Base-by-base conservation (phyloP, 2,888 invertebrate species). In the Hypolimnas misippus region DNA sequence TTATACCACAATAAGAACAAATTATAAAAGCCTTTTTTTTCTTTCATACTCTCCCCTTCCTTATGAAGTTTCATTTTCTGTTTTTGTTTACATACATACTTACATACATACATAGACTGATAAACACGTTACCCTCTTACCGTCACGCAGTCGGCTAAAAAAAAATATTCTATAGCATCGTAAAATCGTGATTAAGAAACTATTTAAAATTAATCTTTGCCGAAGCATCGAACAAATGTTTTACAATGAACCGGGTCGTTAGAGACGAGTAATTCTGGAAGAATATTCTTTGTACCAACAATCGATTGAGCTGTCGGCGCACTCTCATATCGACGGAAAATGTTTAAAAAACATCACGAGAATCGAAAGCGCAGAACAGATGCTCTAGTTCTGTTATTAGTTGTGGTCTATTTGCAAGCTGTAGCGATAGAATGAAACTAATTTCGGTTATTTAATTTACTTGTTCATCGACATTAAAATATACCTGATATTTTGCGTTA, bases 321-420 rank as follows among this genome's bases (percentile, higher is more conserved):
- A 12, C 74, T 73, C 72, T 75, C 72, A 70, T 74, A 75, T 72
- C 73, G 73, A 66, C 72, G 73, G 74, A 71, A 79, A 83, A 80
- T 82, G 79, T 78, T 80, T 78, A 77, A 83, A 82, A 82, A 80
- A 77, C 76, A 74, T 75, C 75, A 75, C 71, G 66, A 74, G 73
- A 67, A 69, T 70, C 69, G 72, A 72, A 71, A 70, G 73, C 70
- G 70, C 67, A 71, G 53, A 73, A 70, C 70, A 70, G 75, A 72
- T 76, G 74, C 76, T 72, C 72, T 72, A 74, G 73, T 76, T 76
- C 73, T 78, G 73, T 76, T 75, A 71, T 72, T 66, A 51, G 62
- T 56, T 61, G 40, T 61, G 60, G 38, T 38, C 8, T 29, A 55
- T 16, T 21, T 33, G 49, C 33, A 33, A 51, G 55, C 38, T 31